A percentile compares a stretch with the other conserved stretches of the same genome.
These are phyloP conservation scores for Caenorhabditis angaria DNA, from an alignment of 2,888 invertebrate species.

Conservation along the genomic window DNA sequence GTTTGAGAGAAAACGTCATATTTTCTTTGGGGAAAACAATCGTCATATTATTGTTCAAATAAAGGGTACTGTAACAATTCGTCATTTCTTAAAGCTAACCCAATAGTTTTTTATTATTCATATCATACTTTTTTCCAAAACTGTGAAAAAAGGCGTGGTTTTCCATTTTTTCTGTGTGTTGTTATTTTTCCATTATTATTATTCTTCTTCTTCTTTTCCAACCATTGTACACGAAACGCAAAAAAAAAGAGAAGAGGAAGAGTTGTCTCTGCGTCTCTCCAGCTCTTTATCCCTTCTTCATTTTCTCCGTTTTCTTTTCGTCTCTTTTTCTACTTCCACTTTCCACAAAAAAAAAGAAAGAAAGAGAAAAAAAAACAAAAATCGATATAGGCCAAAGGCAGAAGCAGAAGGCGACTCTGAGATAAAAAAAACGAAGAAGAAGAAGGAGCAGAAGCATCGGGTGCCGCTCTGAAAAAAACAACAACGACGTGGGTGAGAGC, in stretches of 20 bases:
- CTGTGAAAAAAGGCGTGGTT: background rate
- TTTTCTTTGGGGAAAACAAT: too few species aligned
- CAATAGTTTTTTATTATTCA: background rate
- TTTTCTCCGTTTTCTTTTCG: slow-evolving; percentile 22
- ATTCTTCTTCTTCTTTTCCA: background rate
- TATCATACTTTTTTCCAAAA: background rate
- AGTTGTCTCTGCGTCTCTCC: slow-evolving; percentile 3
- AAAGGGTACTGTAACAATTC: too few species aligned
- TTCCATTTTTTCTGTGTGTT: background rate
- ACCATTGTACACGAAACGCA: slow-evolving; percentile 4
- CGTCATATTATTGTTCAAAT: too few species aligned
- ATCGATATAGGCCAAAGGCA: slow-evolving; percentile 7
- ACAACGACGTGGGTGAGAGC: slow-evolving; percentile 1
- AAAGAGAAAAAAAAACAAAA: slow-evolving; percentile 7
- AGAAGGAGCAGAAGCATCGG: slow-evolving; percentile 10
- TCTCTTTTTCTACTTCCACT: slow-evolving; percentile 21
- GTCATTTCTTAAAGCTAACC: background rate
- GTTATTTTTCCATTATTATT: background rate
- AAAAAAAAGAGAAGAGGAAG: background rate
- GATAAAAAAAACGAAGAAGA: slow-evolving; percentile 7
- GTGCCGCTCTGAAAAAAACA: slow-evolving; percentile 1
- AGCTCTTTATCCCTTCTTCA: background rate
- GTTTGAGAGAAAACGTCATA: too few species aligned
- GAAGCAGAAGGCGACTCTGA: slow-evolving; percentile 6
- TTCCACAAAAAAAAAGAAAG: slow-evolving; percentile 1